Evolutionary conservation across 2,888 invertebrate species (phyloP).

Genomic region (Zaprionus bogoriensis): DNA sequence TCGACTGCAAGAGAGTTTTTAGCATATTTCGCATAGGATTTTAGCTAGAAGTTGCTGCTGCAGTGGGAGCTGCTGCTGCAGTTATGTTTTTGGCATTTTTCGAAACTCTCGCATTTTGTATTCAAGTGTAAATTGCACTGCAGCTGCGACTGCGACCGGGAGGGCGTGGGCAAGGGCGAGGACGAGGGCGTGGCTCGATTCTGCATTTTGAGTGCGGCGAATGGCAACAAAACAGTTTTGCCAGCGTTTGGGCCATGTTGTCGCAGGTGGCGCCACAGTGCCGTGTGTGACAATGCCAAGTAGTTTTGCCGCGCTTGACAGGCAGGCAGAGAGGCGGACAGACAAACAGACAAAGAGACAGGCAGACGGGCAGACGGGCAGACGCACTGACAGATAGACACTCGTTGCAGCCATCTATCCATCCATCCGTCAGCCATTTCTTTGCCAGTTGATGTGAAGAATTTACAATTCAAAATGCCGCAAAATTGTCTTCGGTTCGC

Average conservation of each 20-base stretch:
- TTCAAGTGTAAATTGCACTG: slow-evolving; percentile 77
- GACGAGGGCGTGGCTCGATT: no score
- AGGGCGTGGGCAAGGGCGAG: no score
- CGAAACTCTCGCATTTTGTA: slow-evolving; percentile 51
- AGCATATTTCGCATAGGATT: slow-evolving; percentile 60
- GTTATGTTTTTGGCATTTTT: slow-evolving; percentile 54
- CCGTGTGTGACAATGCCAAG: slow-evolving; percentile 60
- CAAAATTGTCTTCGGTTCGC: slow-evolving; percentile 67
- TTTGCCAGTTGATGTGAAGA: slow-evolving; percentile 52
- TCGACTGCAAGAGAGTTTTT: slow-evolving; percentile 55
- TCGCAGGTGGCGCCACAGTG: slow-evolving; percentile 59
- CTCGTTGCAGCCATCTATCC: slow-evolving; percentile 8
- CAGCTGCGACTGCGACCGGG: slow-evolving; percentile 58
- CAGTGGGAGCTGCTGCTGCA: slow-evolving; percentile 20
- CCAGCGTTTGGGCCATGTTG: slow-evolving; percentile 54
- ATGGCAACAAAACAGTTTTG: slow-evolving; percentile 50
- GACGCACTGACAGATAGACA: slow-evolving; percentile 28
- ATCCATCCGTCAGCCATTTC: slow-evolving; percentile 41
- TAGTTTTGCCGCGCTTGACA: slow-evolving; percentile 63
- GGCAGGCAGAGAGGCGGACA: slow-evolving; percentile 43
- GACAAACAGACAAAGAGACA: slow-evolving; percentile 37
- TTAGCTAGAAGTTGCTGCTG: not conserved
- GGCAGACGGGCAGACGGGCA: slow-evolving; percentile 49
- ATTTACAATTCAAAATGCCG: slow-evolving; percentile 76
- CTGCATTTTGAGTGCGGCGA: slow-evolving; percentile 66